phyloP scores from a whole-genome alignment of 2,888 invertebrate genomes.

The Tachina fera region DNA sequence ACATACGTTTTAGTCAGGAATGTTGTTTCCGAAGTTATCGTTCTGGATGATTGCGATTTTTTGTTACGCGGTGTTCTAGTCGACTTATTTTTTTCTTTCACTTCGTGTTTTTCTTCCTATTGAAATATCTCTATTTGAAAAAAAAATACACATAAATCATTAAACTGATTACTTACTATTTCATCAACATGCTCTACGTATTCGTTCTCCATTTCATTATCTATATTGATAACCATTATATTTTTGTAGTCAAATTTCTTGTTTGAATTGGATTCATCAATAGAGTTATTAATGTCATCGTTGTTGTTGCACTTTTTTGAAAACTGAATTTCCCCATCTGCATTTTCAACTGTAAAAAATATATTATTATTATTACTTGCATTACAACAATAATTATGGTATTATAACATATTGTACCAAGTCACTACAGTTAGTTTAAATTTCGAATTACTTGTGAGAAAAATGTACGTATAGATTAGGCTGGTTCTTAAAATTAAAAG shows the following conservation, averaged over 20 bases:
- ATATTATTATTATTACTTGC: background rate
- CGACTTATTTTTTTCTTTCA: conserved; percentile 8
- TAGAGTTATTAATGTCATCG: conserved; percentile 14
- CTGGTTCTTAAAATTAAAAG: no score
- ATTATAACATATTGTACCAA: no score
- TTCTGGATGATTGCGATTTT: conserved; percentile 12
- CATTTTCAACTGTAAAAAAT: conserved; percentile 73
- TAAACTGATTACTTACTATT: conserved; percentile 19
- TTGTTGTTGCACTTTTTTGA: conserved; percentile 70
- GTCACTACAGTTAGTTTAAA: no score
- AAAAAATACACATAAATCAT: background rate
- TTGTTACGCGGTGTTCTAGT: conserved; percentile 8
- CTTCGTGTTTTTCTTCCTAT: conserved; percentile 32
- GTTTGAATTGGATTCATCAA: conserved; percentile 68
- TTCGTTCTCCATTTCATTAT: conserved; percentile 71
- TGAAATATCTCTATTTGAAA: background rate
- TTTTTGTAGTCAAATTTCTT: conserved; percentile 72
- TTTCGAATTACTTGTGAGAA: no score
- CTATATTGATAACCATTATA: conserved; percentile 75
- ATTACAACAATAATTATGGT: background rate
- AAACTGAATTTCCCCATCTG: conserved; percentile 79
- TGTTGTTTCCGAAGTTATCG: conserved; percentile 72
- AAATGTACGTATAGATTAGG: no score
- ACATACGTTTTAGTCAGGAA: conserved; percentile 72
- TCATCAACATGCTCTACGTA: conserved; percentile 69